These are phyloP conservation scores for Heliconius hewitsoni DNA, from an alignment of 1,140 invertebrate species.

Conservation along the genomic window DNA sequence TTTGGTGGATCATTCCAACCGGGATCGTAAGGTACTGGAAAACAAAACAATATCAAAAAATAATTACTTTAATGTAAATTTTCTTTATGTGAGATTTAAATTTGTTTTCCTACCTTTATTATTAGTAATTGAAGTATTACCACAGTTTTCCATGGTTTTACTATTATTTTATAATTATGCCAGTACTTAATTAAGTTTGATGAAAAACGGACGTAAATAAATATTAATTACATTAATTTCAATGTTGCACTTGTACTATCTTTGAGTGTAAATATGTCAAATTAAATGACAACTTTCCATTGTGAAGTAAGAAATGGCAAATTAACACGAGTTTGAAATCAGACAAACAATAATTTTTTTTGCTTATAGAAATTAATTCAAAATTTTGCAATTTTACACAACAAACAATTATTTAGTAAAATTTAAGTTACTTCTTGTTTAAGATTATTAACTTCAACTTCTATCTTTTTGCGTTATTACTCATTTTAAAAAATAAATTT, in stretches of 20 bases:
- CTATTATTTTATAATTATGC: background rate
- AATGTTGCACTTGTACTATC: background rate
- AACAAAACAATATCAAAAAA: slow-evolving; percentile 20
- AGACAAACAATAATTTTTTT: no score
- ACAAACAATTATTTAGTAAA: no score
- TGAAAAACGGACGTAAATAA: background rate
- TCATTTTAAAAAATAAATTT: no score
- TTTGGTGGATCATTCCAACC: slow-evolving; percentile 83
- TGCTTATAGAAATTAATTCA: no score
- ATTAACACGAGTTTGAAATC: no score
- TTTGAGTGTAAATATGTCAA: slow-evolving; percentile 7
- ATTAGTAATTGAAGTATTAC: slow-evolving; percentile 41
- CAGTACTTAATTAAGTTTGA: background rate
- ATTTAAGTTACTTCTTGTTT: no score
- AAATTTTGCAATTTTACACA: no score
- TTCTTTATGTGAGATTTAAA: slow-evolving; percentile 21
- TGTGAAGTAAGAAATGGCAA: background rate
- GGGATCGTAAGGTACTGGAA: slow-evolving; percentile 75
- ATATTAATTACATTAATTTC: background rate
- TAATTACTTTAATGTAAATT: background rate
- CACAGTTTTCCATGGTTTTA: slow-evolving; percentile 54
- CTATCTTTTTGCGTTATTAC: no score
- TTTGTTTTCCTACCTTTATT: slow-evolving; percentile 51
- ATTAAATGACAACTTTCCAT: background rate
- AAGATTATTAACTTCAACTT: no score